Percentiles rank a stretch among this genome's conserved stretches.
These are phyloP conservation scores for Luehdorfia chinensis DNA, from an alignment of 1,140 invertebrate genomes.

Conservation along the genomic window DNA sequence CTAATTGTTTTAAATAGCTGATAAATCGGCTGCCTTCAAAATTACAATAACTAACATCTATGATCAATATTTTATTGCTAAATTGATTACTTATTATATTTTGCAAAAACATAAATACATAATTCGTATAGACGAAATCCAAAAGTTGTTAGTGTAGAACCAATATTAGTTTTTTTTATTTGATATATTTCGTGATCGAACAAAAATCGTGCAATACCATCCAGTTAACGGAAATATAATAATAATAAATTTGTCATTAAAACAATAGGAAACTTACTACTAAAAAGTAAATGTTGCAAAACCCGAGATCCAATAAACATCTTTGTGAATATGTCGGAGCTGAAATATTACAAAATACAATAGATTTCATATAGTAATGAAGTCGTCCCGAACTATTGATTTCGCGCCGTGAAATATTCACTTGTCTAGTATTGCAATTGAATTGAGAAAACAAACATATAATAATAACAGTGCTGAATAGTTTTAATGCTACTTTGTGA, in stretches of 20 bases:
- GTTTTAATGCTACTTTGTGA: neutral
- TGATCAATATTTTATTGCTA: neutral
- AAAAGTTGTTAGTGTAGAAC: no score
- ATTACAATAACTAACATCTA: neutral
- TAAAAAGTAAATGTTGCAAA: conserved; percentile 45
- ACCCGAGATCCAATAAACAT: conserved; percentile 63
- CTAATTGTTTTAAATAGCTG: neutral
- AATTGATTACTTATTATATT: no score
- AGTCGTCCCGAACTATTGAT: conserved; percentile 56
- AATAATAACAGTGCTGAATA: neutral
- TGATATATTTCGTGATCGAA: no score
- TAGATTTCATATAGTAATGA: conserved; percentile 21
- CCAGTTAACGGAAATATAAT: neutral
- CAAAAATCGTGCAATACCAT: no score
- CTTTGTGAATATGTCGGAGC: conserved; percentile 65
- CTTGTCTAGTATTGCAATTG: conserved; percentile 45
- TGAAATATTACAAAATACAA: conserved; percentile 38
- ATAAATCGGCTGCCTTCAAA: conserved; percentile 4
- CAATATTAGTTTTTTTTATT: no score
- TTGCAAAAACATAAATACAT: no score
- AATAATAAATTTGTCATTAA: conserved; percentile 24
- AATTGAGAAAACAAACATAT: conserved; percentile 16
- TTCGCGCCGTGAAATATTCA: conserved; percentile 63
- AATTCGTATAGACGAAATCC: no score
- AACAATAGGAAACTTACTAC: conserved; percentile 35